Percentiles rank a stretch among this genome's conserved stretches.
phyloP scores from a whole-genome alignment of 2,888 invertebrate genomes.

The Hecatera dysodea region DNA sequence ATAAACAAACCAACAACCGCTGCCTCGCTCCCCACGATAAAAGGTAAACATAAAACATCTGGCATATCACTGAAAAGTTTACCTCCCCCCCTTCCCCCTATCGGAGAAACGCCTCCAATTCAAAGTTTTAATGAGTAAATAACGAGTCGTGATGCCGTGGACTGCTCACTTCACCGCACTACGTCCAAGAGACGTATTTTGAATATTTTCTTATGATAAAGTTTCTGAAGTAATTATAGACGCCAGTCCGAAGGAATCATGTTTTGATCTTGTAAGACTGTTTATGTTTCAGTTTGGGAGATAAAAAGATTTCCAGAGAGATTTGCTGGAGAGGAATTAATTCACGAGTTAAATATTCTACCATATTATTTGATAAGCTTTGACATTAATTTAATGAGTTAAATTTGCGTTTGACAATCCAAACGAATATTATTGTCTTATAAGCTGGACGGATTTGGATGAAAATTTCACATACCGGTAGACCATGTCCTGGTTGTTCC shows the following conservation, averaged over 20 bases:
- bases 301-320: conserved; percentile 16
- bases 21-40: conserved; percentile 48
- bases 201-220: conserved; percentile 60
- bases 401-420: background rate
- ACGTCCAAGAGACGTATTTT: conserved; percentile 59
- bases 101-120: conserved; percentile 81
- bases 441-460: too few species aligned
- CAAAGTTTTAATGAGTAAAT: conserved; percentile 89
- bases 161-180: conserved; percentile 80
- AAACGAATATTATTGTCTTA: too few species aligned
- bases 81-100: conserved; percentile 71
- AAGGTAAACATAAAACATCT: conserved; percentile 75
- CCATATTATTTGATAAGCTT: background rate
- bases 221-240: conserved; percentile 64
- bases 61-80: conserved; percentile 80
- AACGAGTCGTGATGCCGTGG: conserved; percentile 80
- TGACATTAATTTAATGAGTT: background rate
- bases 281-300: conserved; percentile 23
- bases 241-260: conserved; percentile 49
- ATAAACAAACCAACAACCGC: too few species aligned
- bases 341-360: background rate
- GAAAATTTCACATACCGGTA: too few species aligned
- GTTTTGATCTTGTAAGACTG: conserved; percentile 57
- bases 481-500: too few species aligned
- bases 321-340: conserved; percentile 23